A percentile compares a stretch with the other conserved stretches of the same genome.
Evolutionary conservation across 2,113 vertebrate species (phyloP).

Genomic region (Orientallactaga bullata): DNA sequence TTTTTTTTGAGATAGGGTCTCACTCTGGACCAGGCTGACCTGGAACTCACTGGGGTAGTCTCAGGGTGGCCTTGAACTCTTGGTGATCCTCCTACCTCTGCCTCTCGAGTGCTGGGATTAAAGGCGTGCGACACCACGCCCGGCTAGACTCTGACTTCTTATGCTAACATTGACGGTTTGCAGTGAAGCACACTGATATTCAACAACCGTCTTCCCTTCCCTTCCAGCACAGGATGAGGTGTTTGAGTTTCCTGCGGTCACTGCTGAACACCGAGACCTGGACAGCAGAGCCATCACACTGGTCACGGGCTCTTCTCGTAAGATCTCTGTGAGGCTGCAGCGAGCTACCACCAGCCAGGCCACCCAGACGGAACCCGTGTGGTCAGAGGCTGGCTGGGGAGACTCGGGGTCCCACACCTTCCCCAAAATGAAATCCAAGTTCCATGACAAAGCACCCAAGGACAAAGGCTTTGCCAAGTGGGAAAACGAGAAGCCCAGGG

Average conservation of each 20-base stretch:
- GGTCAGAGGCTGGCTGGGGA: slow-evolving; percentile 93
- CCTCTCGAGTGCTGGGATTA: no score
- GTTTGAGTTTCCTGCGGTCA: slow-evolving; percentile 93
- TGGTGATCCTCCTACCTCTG: no score
- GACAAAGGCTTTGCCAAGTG: slow-evolving; percentile 95
- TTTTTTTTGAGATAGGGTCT: no score
- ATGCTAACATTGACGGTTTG: not conserved
- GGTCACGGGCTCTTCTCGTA: slow-evolving; percentile 94
- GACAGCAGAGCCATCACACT: slow-evolving; percentile 94
- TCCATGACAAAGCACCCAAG: slow-evolving; percentile 92
- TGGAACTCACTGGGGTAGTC: no score
- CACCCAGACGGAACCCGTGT: slow-evolving; percentile 96
- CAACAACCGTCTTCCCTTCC: not conserved
- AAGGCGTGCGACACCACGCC: no score
- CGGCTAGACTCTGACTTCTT: no score
- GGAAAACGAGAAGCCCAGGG: slow-evolving; percentile 91
- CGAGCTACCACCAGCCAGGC: slow-evolving; percentile 95
- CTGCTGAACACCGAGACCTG: slow-evolving; percentile 86
- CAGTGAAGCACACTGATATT: not conserved
- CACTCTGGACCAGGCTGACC: no score
- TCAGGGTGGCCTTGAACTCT: no score
- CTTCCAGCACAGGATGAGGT: slow-evolving; percentile 94
- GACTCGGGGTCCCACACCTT: slow-evolving; percentile 96
- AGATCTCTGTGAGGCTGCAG: slow-evolving; percentile 96
- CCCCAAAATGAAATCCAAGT: slow-evolving; percentile 96